Evolutionary conservation across 2,113 vertebrate species (phyloP).

Genomic region (Sinocyclocheilus rhinocerous): DNA sequence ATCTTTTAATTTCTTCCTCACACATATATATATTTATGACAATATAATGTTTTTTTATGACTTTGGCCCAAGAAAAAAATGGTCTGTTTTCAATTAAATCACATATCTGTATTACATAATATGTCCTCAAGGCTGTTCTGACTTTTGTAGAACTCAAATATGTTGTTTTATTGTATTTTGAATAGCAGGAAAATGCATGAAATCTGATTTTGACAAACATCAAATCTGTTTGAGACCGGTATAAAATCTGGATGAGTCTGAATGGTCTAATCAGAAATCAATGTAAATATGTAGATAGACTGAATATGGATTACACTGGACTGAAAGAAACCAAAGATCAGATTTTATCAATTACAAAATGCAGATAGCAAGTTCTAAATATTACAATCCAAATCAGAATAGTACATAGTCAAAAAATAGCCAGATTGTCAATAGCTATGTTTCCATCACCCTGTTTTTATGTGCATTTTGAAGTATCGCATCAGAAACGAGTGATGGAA

Average conservation of each 20-base stretch:
- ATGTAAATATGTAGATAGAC: not conserved
- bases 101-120: not conserved
- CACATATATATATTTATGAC: not conserved
- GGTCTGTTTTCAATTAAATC: not conserved
- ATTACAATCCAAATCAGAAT: not conserved
- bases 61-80: not conserved
- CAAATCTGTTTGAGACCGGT: not conserved
- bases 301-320: not conserved
- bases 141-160: not conserved
- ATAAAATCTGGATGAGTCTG: not conserved
- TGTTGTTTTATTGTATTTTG: not conserved
- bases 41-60: not conserved
- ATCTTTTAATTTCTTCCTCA: not conserved
- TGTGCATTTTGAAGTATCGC: no score
- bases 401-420: not conserved
- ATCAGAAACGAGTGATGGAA: no score
- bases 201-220: not conserved
- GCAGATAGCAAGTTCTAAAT: not conserved
- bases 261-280: not conserved
- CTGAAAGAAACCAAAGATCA: not conserved
- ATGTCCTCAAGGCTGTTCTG: not conserved
- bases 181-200: not conserved
- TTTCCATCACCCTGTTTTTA: no score
- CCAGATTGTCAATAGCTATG: not conserved
- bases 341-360: not conserved